These are phyloP conservation scores for Rattus norvegicus DNA, from an alignment of 2,113 vertebrate genomes.

Conservation along the genomic window GRCr8 NC_086034.1:3208001-3208500, in stretches of 20 bases:
- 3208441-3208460: background rate
- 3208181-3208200: background rate
- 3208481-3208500: background rate
- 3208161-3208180: background rate
- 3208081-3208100: background rate
- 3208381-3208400: background rate
- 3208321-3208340: background rate
- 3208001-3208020: background rate
- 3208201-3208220: background rate
- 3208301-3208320: background rate
- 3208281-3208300: background rate
- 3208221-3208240: background rate
- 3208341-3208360: conserved; percentile 20
- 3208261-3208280: background rate
- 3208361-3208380: conserved; percentile 9
- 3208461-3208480: background rate
- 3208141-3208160: background rate
- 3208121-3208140: background rate
- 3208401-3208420: background rate
- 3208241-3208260: conserved; percentile 5
- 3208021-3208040: background rate
- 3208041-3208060: background rate
- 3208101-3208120: background rate
- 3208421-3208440: background rate
- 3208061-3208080: background rate